Evolutionary conservation across 2,113 vertebrate species (phyloP).

Genomic region (Gobiocypris rarus): DNA sequence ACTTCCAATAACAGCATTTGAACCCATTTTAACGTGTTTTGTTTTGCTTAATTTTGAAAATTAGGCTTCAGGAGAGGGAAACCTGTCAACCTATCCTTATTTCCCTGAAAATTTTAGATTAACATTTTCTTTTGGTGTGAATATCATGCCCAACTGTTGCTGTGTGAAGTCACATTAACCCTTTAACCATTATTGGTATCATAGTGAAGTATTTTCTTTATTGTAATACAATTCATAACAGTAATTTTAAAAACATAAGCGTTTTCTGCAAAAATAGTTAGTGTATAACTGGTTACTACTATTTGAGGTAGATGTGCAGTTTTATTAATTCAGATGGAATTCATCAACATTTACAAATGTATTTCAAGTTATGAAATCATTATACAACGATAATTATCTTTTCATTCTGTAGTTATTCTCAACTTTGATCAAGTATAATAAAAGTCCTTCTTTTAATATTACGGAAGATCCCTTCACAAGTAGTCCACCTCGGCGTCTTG

Average conservation of each 20-base stretch:
- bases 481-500: neutral
- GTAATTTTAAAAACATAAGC: neutral
- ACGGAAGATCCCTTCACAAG: neutral
- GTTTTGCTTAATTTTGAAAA: too few relatives aligned
- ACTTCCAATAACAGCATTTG: too few relatives aligned
- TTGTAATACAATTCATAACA: neutral
- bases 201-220: neutral
- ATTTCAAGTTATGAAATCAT: neutral
- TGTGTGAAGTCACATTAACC: too few relatives aligned
- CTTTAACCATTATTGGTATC: too few relatives aligned
- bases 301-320: conserved; percentile 9
- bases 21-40: too few relatives aligned
- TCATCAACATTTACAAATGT: neutral
- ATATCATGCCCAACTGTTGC: too few relatives aligned
- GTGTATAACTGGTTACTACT: neutral
- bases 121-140: too few relatives aligned
- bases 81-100: too few relatives aligned
- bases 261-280: neutral
- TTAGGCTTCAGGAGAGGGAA: too few relatives aligned
- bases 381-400: neutral
- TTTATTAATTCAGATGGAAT: neutral
- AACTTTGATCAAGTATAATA: neutral
- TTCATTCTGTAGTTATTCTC: neutral
- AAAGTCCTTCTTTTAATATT: neutral
- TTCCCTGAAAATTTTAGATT: too few relatives aligned